Evolutionary conservation across 2,113 vertebrate genomes (phyloP).

Genomic region (Montifringilla adamsi): DNA sequence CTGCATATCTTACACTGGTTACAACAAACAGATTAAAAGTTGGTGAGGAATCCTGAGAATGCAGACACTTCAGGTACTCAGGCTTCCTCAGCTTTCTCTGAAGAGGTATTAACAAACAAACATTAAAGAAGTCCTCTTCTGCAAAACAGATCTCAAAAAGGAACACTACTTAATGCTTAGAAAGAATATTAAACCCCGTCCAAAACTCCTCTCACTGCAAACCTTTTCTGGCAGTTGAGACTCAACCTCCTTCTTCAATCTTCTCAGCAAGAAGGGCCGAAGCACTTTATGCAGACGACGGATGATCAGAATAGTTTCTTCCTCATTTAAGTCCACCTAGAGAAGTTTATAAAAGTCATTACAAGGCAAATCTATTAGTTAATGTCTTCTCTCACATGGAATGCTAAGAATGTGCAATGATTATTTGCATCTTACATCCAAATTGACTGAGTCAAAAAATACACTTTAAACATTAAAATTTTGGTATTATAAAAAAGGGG

Average conservation of each 20-base stretch:
- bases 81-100: neutral
- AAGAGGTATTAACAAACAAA: neutral
- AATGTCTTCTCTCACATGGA: neutral
- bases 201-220: neutral
- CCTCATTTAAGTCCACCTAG: constrained; percentile 96
- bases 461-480: neutral
- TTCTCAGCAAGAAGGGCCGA: constrained; percentile 90
- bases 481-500: neutral
- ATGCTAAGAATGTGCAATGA: neutral
- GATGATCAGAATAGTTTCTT: constrained; percentile 97
- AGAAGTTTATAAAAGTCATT: neutral
- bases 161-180: neutral
- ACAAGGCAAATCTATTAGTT: neutral
- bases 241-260: constrained; percentile 97
- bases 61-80: neutral
- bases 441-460: neutral
- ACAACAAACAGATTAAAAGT: neutral
- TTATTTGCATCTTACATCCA: neutral
- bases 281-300: constrained; percentile 96
- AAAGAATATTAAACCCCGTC: neutral
- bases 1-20: neutral
- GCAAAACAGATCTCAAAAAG: neutral
- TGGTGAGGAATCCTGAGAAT: neutral
- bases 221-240: constrained; percentile 98
- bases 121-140: neutral